A percentile compares a stretch with the other conserved stretches of the same genome.
Conservation (phyloP, 2,888 invertebrate species). For the Meiosimyza platycephala region DNA sequence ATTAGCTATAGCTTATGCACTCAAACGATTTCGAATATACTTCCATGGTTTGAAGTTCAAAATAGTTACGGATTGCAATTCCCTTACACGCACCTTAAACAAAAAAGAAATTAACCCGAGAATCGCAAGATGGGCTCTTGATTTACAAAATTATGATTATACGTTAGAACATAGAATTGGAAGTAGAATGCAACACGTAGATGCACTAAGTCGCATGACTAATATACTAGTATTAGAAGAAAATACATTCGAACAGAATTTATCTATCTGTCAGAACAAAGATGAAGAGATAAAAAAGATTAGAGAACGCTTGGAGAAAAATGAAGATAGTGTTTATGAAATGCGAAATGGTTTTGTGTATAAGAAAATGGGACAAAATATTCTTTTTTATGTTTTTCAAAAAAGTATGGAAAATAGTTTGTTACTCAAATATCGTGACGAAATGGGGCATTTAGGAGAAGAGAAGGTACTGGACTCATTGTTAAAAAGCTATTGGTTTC, state of each 20-base stretch:
- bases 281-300: slow-evolving; percentile 22
- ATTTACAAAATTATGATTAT: slow-evolving; percentile 31
- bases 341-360: slow-evolving; percentile 40
- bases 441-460: too few species aligned
- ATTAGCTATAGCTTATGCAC: too few species aligned
- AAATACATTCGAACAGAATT: slow-evolving; percentile 39
- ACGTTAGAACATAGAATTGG: slow-evolving; percentile 24
- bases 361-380: slow-evolving; percentile 23
- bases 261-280: slow-evolving; percentile 37
- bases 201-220: slow-evolving; percentile 31
- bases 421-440: too few species aligned
- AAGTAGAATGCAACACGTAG: slow-evolving; percentile 29
- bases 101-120: too few species aligned
- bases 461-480: too few species aligned
- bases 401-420: too few species aligned
- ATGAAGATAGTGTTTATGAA: slow-evolving; percentile 33
- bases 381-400: too few species aligned
- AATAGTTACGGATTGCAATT: too few species aligned
- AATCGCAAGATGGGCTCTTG: slow-evolving; percentile 15
- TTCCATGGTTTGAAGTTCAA: too few species aligned
- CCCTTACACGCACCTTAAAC: too few species aligned
- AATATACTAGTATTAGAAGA: slow-evolving; percentile 27
- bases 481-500: too few species aligned
- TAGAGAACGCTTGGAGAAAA: slow-evolving; percentile 5
- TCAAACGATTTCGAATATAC: too few species aligned